Conservation (phyloP, 2,113 vertebrate genomes). For the Dipodomys ordii region DNA sequence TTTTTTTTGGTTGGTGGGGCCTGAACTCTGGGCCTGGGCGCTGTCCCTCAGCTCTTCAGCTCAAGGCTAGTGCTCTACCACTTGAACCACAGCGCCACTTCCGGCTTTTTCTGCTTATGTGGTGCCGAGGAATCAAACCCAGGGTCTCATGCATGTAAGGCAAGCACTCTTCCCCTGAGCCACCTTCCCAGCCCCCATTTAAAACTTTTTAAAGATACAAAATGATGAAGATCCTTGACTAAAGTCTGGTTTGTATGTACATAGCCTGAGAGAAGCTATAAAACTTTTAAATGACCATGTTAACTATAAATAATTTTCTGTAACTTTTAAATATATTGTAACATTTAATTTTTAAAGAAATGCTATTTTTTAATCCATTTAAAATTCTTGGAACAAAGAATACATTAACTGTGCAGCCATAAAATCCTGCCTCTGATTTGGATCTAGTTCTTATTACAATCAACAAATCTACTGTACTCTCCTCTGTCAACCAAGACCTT, state of each 20-base stretch:
- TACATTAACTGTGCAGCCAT: neutral
- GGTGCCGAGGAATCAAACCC: too few relatives aligned
- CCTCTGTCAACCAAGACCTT: neutral
- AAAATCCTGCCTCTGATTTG: neutral
- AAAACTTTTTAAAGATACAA: neutral
- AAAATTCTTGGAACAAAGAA: neutral
- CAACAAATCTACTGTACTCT: neutral
- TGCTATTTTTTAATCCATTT: neutral
- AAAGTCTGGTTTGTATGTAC: neutral
- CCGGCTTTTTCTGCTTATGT: too few relatives aligned
- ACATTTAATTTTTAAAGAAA: neutral
- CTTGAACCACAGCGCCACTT: too few relatives aligned
- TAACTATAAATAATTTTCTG: neutral
- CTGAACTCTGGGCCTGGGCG: too few relatives aligned
- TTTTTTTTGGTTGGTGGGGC: neutral
- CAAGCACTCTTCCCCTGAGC: too few relatives aligned
- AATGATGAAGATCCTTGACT: neutral
- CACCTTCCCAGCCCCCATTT: neutral
- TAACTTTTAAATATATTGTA: constrained; percentile 21
- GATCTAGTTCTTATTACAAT: neutral
- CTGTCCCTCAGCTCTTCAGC: too few relatives aligned
- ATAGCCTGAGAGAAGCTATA: neutral
- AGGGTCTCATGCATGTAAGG: too few relatives aligned
- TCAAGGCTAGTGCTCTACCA: too few relatives aligned
- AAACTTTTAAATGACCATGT: neutral